Base-by-base conservation (phyloP, 2,797 vertebrate species). In the Picus viridis region DNA sequence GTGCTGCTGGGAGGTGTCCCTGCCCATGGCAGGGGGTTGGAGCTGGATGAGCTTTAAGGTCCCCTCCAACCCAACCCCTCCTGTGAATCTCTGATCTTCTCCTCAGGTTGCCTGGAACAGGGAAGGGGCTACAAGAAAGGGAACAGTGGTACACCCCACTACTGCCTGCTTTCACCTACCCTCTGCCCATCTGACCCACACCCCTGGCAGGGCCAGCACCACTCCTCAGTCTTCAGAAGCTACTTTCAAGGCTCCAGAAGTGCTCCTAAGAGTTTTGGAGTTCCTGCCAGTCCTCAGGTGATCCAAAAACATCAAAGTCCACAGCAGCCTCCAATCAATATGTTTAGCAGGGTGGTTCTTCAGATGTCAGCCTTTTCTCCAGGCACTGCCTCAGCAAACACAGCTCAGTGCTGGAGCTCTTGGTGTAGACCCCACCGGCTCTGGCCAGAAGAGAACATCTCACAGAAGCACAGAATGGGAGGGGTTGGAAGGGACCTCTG, bases 301-400 rank as follows among this genome's bases (percentile, higher is more conserved):
- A 90, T 59, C 54, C 75, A 64, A 43, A 61, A 45, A 61, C 75
- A 82, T 67, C 75, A 83, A 91, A 91, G 79, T 14, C 62, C 82
- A 27, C 43, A 39, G 10, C 71, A 53, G 53, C 45, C 49, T 68
- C 1, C 0, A 64, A 95, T 83, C 83, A 74, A 57, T 86, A 83
- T 2, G 16, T 18, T 91, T 53, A 67, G 70, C 65, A 63, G 62
- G 12, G 27, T 24, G 54, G 7, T 85, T 71, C 92, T 87, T 89
- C 13, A 92, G 82, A 88, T 70, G 58, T 71, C 58, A 20, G 14
- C 34, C 62, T 71, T 54, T 78, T 82, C 63, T 43, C 54, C 30
- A 88, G 63, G 70, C 77, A 36, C 64, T 54, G 29, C 23, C 58
- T 78, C 79, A 87, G 68, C 61, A 82, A 76, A 43, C 34, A 47